phyloP scores from a whole-genome alignment of 2,113 vertebrate genomes.

The Grammomys surdaster region DNA sequence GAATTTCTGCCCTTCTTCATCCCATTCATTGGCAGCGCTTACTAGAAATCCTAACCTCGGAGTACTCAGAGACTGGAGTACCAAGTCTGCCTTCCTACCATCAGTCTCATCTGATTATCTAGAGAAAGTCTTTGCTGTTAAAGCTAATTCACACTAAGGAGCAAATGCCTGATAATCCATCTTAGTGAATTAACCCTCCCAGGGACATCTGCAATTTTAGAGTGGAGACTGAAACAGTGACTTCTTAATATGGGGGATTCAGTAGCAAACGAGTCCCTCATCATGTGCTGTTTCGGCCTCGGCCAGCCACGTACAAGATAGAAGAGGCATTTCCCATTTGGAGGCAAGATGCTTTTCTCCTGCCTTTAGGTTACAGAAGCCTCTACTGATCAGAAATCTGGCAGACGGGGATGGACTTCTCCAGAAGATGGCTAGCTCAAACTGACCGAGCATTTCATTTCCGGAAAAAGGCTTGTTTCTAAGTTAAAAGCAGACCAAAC shows the following conservation, averaged over 20 bases:
- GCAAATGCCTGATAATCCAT: conserved; percentile 51
- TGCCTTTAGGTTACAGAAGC: neutral
- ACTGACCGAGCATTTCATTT: conserved; percentile 7
- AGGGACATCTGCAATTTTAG: conserved; percentile 2
- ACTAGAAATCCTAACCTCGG: neutral
- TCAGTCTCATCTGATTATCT: conserved; percentile 50
- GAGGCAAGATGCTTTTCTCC: neutral
- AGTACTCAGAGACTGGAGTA: neutral
- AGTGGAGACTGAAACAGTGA: conserved; percentile 33
- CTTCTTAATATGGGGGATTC: conserved; percentile 10
- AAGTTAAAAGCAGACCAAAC: conserved; percentile 70
- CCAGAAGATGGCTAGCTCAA: conserved; percentile 13
- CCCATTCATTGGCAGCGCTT: neutral
- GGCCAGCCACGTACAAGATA: neutral
- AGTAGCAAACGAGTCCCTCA: conserved; percentile 3
- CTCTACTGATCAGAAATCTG: neutral
- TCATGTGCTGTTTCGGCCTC: neutral
- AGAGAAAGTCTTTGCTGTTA: neutral
- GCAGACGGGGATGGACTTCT: conserved; percentile 6
- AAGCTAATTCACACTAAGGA: conserved; percentile 68
- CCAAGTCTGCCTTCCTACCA: conserved; percentile 2
- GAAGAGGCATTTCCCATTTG: neutral
- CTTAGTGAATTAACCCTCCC: conserved; percentile 57
- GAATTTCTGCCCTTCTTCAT: neutral
- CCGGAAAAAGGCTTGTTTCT: conserved; percentile 38